Evolutionary conservation across 2,113 vertebrate species (phyloP).

Genomic region (Microtus ochrogaster): DNA sequence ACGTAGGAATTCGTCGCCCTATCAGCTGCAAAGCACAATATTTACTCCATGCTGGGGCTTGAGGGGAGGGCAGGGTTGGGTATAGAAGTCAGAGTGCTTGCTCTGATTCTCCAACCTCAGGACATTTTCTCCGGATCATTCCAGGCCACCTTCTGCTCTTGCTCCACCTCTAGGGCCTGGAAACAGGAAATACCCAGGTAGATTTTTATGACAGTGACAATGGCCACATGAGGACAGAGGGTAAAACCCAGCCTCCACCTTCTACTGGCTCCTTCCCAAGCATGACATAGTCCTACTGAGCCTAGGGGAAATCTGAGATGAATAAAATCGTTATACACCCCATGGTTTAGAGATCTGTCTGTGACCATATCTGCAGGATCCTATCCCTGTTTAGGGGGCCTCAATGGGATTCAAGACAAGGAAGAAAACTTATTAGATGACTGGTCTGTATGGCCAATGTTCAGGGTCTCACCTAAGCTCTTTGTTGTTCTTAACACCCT

Average conservation of each 20-base stretch:
- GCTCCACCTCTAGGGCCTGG: not conserved
- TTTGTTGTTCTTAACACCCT: not conserved
- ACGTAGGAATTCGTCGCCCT: slow-evolving; percentile 70
- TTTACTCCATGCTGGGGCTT: slow-evolving; percentile 58
- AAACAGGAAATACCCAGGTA: slow-evolving; percentile 54
- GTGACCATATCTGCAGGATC: not conserved
- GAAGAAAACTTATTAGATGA: not conserved
- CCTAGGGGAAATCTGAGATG: not conserved
- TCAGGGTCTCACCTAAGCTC: not conserved
- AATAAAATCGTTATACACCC: not conserved
- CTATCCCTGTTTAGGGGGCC: not conserved
- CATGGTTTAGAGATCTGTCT: too few relatives aligned
- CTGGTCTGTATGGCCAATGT: not conserved
- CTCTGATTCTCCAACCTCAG: slow-evolving; percentile 31
- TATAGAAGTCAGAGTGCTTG: slow-evolving; percentile 38
- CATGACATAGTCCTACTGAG: not conserved
- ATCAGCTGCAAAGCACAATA: slow-evolving; percentile 69
- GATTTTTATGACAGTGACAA: slow-evolving; percentile 54
- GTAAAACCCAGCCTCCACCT: not conserved
- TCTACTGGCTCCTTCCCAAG: not conserved
- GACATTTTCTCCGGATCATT: not conserved
- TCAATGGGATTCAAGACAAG: not conserved
- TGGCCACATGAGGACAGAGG: slow-evolving; percentile 23
- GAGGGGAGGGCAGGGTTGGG: not conserved
- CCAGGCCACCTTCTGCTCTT: not conserved